Conservation (phyloP, 2,888 invertebrate species). For the Callinectes sapidus region DNA sequence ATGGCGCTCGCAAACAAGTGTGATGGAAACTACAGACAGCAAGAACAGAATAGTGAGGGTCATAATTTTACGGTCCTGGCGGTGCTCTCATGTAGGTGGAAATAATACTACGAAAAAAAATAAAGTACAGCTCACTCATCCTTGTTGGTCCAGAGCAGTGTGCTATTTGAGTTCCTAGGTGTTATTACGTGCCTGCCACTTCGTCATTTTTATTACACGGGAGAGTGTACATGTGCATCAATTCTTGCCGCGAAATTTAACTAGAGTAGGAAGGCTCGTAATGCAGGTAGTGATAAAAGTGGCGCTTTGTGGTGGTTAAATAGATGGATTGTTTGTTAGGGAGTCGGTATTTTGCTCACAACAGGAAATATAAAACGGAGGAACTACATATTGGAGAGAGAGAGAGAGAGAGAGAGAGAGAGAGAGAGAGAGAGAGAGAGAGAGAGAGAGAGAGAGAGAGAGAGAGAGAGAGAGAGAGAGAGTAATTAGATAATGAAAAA, state of each 20-base stretch:
- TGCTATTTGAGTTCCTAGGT: background rate
- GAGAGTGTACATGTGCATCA: background rate
- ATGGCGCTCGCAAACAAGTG: slow-evolving; percentile 18
- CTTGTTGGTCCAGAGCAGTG: background rate
- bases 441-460: background rate
- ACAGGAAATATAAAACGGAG: background rate
- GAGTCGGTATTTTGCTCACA: background rate
- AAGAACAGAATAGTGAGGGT: background rate
- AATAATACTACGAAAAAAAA: background rate
- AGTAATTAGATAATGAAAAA: background rate
- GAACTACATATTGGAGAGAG: background rate
- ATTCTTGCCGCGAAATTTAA: background rate
- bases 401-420: background rate
- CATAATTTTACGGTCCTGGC: background rate
- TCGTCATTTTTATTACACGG: background rate
- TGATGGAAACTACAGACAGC: background rate
- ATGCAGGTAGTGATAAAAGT: background rate
- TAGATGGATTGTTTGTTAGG: background rate
- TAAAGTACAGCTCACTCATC: background rate
- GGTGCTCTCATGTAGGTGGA: background rate
- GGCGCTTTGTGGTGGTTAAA: background rate
- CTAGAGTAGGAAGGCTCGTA: background rate
- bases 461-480: background rate
- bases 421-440: background rate
- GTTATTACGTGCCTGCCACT: background rate